phyloP scores from a whole-genome alignment of 1,140 invertebrate genomes.

The Adelges cooleyi region DNA sequence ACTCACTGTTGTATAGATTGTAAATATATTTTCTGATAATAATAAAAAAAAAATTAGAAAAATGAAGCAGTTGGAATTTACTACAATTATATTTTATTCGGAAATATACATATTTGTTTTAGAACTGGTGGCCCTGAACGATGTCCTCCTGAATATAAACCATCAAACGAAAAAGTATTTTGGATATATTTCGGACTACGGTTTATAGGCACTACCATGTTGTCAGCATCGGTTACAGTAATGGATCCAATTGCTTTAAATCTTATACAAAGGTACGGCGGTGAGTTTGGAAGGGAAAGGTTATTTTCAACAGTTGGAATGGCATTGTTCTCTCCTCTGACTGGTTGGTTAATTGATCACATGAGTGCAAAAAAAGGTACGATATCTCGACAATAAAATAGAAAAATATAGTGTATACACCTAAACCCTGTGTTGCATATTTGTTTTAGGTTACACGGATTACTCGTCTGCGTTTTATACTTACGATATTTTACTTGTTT shows the following conservation, averaged over 20 bases:
- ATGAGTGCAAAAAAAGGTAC: conserved; percentile 37
- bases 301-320: conserved; percentile 66
- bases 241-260: conserved; percentile 71
- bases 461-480: conserved; percentile 67
- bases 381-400: no score
- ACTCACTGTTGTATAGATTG: no score
- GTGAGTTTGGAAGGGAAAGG: conserved; percentile 66
- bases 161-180: conserved; percentile 59
- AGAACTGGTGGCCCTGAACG: conserved; percentile 53
- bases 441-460: conserved; percentile 52
- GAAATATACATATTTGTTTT: no score
- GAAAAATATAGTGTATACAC: conserved; percentile 13
- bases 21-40: no score
- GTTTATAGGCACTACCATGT: conserved; percentile 61
- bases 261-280: conserved; percentile 65
- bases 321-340: conserved; percentile 67
- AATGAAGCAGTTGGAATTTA: neutral
- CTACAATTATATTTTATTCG: conserved; percentile 21
- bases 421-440: conserved; percentile 1
- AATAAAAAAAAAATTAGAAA: no score
- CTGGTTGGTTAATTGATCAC: conserved; percentile 62
- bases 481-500: conserved; percentile 53
- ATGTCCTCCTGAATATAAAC: conserved; percentile 59
- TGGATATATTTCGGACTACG: conserved; percentile 65
- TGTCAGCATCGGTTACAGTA: conserved; percentile 62